Percentiles rank a stretch among this genome's conserved stretches.
Conservation (phyloP, 2,113 vertebrate species). For the Melospiza melodia region DNA sequence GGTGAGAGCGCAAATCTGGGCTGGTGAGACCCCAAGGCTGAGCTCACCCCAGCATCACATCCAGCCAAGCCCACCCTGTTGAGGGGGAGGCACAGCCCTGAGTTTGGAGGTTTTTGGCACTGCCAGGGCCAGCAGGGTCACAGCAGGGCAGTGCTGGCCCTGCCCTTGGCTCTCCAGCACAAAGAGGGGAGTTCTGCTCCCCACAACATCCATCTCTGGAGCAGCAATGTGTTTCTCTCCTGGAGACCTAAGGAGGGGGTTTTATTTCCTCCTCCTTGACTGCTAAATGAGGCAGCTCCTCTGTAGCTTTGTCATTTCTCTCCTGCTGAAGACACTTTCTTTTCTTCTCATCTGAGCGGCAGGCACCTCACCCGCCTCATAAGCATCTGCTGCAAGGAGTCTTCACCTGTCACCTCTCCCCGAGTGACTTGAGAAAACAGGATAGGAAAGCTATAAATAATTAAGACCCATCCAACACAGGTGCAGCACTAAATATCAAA, state of each 20-base stretch:
- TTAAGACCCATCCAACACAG: constrained; percentile 41
- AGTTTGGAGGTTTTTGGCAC: fast-evolving
- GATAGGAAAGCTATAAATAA: constrained; percentile 62
- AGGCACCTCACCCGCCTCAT: constrained; percentile 44
- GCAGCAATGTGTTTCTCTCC: not conserved
- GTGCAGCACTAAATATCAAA: constrained; percentile 45
- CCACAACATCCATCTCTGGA: not conserved
- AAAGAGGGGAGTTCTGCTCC: not conserved
- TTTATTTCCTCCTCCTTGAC: not conserved
- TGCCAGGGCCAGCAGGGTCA: not conserved
- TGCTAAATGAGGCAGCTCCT: constrained; percentile 55
- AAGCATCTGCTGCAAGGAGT: constrained; percentile 55
- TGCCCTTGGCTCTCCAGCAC: not conserved
- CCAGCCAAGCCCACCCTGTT: fast-evolving
- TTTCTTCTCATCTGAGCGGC: constrained; percentile 62
- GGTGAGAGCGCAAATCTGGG: too few relatives aligned
- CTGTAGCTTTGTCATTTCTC: constrained; percentile 45
- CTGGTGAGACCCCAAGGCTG: not conserved
- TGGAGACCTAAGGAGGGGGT: not conserved
- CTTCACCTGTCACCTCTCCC: constrained; percentile 67
- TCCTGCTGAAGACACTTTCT: constrained; percentile 36
- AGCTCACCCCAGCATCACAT: fast-evolving
- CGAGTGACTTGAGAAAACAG: constrained; percentile 53
- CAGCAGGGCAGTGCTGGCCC: fast-evolving
- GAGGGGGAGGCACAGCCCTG: fast-evolving